Evolutionary conservation across 2,113 vertebrate genomes (phyloP).

Genomic region (Gnathonemus longibarbis): DNA sequence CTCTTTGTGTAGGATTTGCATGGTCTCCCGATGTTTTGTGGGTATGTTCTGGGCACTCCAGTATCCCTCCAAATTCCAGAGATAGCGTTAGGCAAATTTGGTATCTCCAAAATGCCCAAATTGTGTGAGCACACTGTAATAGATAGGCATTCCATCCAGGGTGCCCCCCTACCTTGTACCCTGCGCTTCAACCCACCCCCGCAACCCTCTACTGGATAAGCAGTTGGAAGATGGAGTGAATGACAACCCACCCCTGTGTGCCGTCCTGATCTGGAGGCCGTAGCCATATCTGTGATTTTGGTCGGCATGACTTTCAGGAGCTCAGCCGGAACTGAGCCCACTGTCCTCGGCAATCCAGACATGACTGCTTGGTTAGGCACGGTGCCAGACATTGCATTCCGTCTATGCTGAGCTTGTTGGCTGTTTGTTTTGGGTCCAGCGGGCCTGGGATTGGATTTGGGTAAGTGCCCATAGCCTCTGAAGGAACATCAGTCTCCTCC

Average conservation of each 20-base stretch:
- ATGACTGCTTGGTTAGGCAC: not conserved
- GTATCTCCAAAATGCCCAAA: not conserved
- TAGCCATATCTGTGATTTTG: not conserved
- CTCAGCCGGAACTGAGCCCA: not conserved
- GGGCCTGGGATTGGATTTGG: not conserved
- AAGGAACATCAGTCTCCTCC: not conserved
- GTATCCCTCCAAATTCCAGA: not conserved
- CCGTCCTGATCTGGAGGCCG: not conserved
- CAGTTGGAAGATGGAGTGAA: not conserved
- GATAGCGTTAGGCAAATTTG: not conserved
- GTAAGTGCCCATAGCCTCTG: not conserved
- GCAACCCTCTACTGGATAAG: not conserved
- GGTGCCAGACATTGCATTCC: not conserved
- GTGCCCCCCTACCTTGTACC: not conserved
- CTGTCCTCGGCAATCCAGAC: not conserved
- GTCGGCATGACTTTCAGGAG: not conserved
- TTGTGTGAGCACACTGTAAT: not conserved
- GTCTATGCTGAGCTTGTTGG: not conserved
- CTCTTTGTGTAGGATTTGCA: not conserved
- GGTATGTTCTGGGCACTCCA: not conserved
- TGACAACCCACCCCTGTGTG: not conserved
- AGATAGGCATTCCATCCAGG: not conserved
- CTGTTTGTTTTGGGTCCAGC: slow-evolving; percentile 1
- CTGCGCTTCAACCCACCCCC: not conserved
- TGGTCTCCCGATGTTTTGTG: not conserved